Conservation (phyloP, 1,140 invertebrate genomes). For the Drosophila lini region DNA sequence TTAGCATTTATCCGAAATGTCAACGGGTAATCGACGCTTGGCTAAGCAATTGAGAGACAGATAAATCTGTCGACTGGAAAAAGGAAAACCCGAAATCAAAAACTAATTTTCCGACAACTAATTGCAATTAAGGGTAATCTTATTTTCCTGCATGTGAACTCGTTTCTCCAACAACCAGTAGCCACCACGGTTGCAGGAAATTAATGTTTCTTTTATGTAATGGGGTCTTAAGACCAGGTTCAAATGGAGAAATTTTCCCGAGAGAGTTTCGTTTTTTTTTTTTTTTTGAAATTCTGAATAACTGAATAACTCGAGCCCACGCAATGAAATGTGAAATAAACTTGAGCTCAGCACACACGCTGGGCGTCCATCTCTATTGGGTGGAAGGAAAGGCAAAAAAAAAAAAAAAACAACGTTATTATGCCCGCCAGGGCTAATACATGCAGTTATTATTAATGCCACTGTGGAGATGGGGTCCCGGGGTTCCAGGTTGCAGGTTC, state of each 20-base stretch:
- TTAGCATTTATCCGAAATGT: slow-evolving; percentile 41
- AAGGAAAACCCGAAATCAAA: slow-evolving; percentile 36
- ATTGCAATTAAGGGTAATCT: slow-evolving; percentile 48
- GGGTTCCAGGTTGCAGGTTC: slow-evolving; percentile 10
- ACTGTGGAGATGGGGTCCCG: slow-evolving; percentile 57
- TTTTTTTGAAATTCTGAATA: slow-evolving; percentile 6
- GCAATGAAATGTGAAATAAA: slow-evolving; percentile 15
- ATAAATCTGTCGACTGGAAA: slow-evolving; percentile 26
- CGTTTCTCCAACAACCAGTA: slow-evolving; percentile 11
- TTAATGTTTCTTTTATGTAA: slow-evolving; percentile 36
- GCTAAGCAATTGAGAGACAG: slow-evolving; percentile 38
- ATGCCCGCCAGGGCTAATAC: slow-evolving; percentile 63
- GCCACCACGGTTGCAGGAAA: slow-evolving; percentile 9
- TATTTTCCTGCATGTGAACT: slow-evolving; percentile 26
- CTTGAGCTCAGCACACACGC: slow-evolving; percentile 4
- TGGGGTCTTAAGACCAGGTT: slow-evolving; percentile 23
- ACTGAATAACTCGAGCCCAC: slow-evolving; percentile 19
- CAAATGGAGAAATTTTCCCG: slow-evolving; percentile 14
- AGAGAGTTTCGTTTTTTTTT: background rate
- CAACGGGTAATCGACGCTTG: slow-evolving; percentile 39
- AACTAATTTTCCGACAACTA: slow-evolving; percentile 37
- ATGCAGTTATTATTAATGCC: slow-evolving; percentile 72
- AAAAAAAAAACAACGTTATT: slow-evolving; percentile 26
- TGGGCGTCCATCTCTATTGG: slow-evolving; percentile 44
- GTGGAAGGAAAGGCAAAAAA: background rate